These are phyloP conservation scores for Glaucidium brasilianum DNA, from an alignment of 2,113 vertebrate genomes.

Conservation along the genomic window DNA sequence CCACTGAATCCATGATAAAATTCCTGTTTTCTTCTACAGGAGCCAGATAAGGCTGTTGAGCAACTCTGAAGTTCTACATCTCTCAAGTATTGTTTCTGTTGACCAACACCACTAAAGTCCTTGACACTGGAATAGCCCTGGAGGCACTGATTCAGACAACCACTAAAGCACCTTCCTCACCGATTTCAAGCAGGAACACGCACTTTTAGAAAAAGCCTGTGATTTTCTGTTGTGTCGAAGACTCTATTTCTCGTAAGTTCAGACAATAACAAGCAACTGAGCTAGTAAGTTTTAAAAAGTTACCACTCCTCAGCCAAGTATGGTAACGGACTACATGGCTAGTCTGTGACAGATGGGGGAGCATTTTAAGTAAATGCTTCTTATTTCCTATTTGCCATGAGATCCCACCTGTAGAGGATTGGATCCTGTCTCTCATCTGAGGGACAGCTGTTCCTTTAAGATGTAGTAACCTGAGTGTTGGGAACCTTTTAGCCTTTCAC, in stretches of 20 bases:
- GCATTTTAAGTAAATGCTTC: background rate
- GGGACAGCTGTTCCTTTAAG: background rate
- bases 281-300: background rate
- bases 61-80: background rate
- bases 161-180: background rate
- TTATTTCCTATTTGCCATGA: background rate
- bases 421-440: background rate
- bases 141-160: background rate
- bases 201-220: background rate
- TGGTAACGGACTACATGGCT: accelerated
- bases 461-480: background rate
- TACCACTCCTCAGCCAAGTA: background rate
- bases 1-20: background rate
- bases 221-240: background rate
- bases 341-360: too few species aligned
- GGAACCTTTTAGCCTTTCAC: background rate
- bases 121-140: background rate
- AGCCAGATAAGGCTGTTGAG: background rate
- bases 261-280: background rate
- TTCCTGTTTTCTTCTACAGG: background rate
- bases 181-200: background rate
- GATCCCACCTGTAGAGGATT: background rate
- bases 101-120: background rate
- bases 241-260: background rate
- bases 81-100: background rate